Base-by-base conservation (phyloP, 2,888 invertebrate species). In the Melipona beecheii region DNA sequence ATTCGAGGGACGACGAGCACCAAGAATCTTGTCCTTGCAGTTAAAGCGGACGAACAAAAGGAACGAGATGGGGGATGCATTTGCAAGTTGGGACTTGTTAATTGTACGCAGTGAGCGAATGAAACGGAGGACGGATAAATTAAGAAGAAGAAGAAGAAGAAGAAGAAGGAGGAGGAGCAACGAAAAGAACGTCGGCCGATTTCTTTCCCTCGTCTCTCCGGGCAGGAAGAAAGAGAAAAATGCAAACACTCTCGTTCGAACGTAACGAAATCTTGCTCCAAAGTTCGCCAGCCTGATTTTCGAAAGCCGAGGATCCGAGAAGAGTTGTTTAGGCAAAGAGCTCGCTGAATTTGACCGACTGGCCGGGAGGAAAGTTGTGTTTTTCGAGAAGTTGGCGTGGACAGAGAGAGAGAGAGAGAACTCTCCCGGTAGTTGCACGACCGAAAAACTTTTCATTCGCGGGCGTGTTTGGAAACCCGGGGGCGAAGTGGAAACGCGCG, bases 261-360 rank as follows among this genome's bases (percentile, higher is more conserved):
- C 31, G 50, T 80, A 81, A 81, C 73, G 60, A 52, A 71, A 81
- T 81, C 66, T 54, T n/a, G 15, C 24, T n/a, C 13, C 21, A 19
- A 69, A 80, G 54, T 81, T 60, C 17, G n/a, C 17, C 5, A 5
- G 49, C 36, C 54, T 21, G 50, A 73, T 69, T 21, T 43, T 50
- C 54, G 62, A 64, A 9, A 54, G 24, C 49, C 73, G 43, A 43
- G 43, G 11, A 11, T 43, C 43, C 43, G 43, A 4, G 6, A 36
- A 31, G 19, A 2, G 36, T 21, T 62, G 72, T 79, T 56, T 54
- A 49, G 27, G 31, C 9, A 24, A 54, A 24, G 54, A 36, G 54
- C 27, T 52, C 52, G 49, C 31, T 19, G 68, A 50, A 77, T 68
- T 60, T 60, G 80, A 62, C 60, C 60, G 64, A 11, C 62, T 11